Percentiles rank a stretch among this genome's conserved stretches.
phyloP scores from a whole-genome alignment of 2,113 vertebrate genomes.

The Macquaria ambigua region DNA sequence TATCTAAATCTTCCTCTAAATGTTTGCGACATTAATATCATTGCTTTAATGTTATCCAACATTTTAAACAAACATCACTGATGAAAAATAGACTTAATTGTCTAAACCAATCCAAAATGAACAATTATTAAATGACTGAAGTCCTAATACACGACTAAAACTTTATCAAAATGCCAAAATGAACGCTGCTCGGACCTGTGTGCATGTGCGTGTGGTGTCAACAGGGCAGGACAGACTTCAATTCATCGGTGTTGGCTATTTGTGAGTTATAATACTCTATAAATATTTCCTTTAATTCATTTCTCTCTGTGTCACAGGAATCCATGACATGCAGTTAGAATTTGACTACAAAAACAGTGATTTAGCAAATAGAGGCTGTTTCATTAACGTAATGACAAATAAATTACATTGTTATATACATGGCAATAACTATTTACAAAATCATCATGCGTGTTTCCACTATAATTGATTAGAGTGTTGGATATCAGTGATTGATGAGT shows the following conservation, averaged over 20 bases:
- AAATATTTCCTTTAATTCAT: no score
- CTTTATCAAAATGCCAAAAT: no score
- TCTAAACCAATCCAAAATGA: background rate
- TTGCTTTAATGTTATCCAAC: no score
- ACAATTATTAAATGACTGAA: background rate
- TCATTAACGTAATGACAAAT: background rate
- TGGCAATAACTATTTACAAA: background rate
- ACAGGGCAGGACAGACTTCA: no score
- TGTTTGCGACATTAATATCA: no score
- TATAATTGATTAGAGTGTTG: conserved; percentile 11
- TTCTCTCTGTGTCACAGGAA: background rate
- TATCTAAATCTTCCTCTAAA: no score
- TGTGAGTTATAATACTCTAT: no score
- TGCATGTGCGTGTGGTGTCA: background rate
- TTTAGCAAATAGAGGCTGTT: background rate
- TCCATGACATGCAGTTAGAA: background rate
- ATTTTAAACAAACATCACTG: no score
- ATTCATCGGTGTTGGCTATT: background rate
- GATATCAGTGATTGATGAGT: conserved; percentile 10
- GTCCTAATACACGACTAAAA: background rate
- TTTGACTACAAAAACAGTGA: background rate
- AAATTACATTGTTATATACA: background rate
- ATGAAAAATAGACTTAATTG: no score
- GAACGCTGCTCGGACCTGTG: background rate
- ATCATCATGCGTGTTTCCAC: background rate